Evolutionary conservation across 30 jellyfish, hydroid and myxozoan species (phyloP).

Genomic region (Aurelia aurita complex sp. Pacific): DNA sequence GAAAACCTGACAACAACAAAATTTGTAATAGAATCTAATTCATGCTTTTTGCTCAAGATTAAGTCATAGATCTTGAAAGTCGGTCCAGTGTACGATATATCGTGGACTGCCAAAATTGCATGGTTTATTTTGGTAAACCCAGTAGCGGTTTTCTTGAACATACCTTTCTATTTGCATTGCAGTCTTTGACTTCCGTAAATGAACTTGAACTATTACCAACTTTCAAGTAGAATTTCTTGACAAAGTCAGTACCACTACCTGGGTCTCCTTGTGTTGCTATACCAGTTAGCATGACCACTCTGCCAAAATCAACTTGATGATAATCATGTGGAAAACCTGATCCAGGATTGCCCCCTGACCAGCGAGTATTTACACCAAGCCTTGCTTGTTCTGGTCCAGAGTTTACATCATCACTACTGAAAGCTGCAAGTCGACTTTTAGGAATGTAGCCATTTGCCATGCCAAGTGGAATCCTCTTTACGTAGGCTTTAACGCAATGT

Average conservation of each 20-base stretch:
- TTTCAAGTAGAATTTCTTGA: slow-evolving; percentile 19
- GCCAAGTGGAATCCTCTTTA: slow-evolving; percentile 43
- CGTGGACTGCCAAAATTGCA: too few species aligned
- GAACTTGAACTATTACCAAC: background rate
- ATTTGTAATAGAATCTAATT: too few species aligned
- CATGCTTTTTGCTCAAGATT: too few species aligned
- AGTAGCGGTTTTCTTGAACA: too few species aligned
- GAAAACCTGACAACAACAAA: too few species aligned
- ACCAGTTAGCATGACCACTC: slow-evolving; percentile 9
- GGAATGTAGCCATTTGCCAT: slow-evolving; percentile 27
- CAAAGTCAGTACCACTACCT: background rate
- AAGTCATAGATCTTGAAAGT: too few species aligned
- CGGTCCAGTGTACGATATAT: too few species aligned
- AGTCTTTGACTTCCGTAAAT: too few species aligned
- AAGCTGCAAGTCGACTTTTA: slow-evolving; percentile 3
- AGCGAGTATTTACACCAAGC: background rate
- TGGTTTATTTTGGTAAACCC: too few species aligned
- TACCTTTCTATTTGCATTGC: too few species aligned
- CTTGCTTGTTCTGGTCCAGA: slow-evolving; percentile 3
- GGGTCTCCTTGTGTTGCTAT: slow-evolving; percentile 45
- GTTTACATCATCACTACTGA: background rate
- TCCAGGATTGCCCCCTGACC: background rate
- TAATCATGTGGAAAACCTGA: background rate
- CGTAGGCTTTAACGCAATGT: too few species aligned
- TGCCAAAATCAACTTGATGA: slow-evolving; percentile 28